Conservation (phyloP, 2,113 vertebrate species). For the Urocolius indicus region DNA sequence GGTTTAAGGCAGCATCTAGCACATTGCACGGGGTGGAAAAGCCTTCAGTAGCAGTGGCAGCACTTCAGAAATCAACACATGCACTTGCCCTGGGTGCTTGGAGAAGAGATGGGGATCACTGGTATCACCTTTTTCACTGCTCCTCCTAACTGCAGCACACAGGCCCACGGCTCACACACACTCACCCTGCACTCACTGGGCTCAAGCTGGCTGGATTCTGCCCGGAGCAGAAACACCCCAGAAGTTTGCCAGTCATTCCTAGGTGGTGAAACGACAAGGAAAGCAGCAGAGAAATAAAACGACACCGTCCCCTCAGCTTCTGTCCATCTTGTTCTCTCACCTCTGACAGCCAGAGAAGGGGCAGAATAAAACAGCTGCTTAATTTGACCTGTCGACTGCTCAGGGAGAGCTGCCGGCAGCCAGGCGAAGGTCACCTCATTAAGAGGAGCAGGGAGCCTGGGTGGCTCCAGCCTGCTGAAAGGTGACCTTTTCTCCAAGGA, state of each 20-base stretch:
- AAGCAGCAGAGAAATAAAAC: not conserved
- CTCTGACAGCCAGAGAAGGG: not conserved
- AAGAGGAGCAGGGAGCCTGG: conserved; percentile 13
- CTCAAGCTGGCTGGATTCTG: not conserved
- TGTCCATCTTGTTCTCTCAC: accelerated
- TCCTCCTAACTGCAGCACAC: not conserved
- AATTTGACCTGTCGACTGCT: conserved; percentile 44
- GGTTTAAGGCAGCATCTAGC: not conserved
- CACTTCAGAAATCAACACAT: not conserved
- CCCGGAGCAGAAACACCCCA: not conserved
- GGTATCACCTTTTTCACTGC: not conserved
- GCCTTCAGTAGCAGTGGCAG: not conserved
- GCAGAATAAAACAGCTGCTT: conserved; percentile 32
- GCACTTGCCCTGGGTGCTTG: not conserved
- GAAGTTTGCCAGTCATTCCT: not conserved
- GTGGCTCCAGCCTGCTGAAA: conserved; percentile 60
- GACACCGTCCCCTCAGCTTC: not conserved
- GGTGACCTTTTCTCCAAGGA: conserved; percentile 68
- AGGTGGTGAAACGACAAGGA: not conserved
- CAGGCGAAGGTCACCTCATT: conserved; percentile 69
- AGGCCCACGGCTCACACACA: not conserved
- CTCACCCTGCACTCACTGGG: accelerated
- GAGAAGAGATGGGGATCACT: not conserved
- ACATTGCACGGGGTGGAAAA: not conserved
- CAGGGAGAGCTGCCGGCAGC: not conserved